These are phyloP conservation scores for Leptestheria dahalacensis DNA, from an alignment of 1,140 invertebrate genomes.

Conservation along the genomic window DNA sequence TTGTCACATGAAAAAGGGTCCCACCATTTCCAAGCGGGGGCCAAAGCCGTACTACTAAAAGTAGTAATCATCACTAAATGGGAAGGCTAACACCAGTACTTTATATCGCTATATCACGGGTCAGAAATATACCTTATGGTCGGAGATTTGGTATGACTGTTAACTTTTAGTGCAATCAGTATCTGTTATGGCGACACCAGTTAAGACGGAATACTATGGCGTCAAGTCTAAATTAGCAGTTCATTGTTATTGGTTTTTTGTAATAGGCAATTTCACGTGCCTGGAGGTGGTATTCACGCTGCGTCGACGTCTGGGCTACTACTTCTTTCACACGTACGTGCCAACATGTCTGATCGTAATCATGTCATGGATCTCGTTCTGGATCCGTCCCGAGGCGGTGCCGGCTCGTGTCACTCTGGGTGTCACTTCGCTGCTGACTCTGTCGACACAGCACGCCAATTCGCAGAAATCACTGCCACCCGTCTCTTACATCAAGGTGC, in stretches of 20 bases:
- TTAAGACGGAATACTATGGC: too few species aligned
- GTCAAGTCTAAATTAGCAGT: not conserved
- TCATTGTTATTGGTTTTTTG: constrained; percentile 17
- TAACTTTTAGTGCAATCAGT: too few species aligned
- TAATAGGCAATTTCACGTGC: constrained; percentile 71
- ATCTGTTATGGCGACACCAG: too few species aligned
- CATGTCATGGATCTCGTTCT: constrained; percentile 44
- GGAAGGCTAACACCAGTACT: too few species aligned
- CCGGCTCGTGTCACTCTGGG: constrained; percentile 24
- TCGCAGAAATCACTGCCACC: constrained; percentile 17
- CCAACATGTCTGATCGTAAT: constrained; percentile 75
- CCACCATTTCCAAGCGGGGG: too few species aligned
- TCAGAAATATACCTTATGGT: too few species aligned
- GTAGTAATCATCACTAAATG: too few species aligned
- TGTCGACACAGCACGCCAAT: constrained; percentile 17
- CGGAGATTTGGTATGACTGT: too few species aligned
- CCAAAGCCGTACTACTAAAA: too few species aligned
- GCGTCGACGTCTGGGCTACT: constrained; percentile 68
- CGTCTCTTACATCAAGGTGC: constrained; percentile 16
- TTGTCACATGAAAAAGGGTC: too few species aligned
- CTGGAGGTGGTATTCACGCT: constrained; percentile 71
- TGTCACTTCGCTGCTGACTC: constrained; percentile 22
- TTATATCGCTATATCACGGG: too few species aligned
- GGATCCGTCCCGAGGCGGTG: constrained; percentile 26
- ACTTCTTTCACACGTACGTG: constrained; percentile 75